phyloP scores from a whole-genome alignment of 2,888 invertebrate genomes.

The Venusia cambrica region DNA sequence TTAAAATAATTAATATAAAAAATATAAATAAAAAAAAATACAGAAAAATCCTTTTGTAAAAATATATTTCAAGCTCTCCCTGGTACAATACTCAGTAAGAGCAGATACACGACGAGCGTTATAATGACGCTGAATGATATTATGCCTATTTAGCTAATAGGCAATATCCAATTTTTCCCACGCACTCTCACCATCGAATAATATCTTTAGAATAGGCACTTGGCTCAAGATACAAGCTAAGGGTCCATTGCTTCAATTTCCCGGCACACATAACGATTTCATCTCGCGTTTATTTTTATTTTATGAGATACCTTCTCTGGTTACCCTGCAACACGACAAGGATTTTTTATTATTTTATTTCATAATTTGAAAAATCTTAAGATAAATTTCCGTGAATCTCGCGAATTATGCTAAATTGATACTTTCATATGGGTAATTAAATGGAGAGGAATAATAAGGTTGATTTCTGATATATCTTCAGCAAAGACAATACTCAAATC shows the following conservation, averaged over 20 bases:
- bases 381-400: not conserved
- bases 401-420: constrained; percentile 7
- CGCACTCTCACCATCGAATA: constrained; percentile 5
- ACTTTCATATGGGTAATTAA: no score
- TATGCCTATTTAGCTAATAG: no score
- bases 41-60: no score
- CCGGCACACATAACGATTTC: constrained; percentile 17
- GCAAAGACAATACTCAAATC: no score
- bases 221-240: constrained; percentile 2
- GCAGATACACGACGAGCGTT: no score
- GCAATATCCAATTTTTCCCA: constrained; percentile 7
- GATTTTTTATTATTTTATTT: constrained; percentile 28
- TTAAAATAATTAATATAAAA: not conserved
- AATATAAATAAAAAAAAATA: no score
- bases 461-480: no score
- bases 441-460: no score
- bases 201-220: constrained; percentile 8
- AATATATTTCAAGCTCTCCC: no score
- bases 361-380: constrained; percentile 19
- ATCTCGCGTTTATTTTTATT: constrained; percentile 29
- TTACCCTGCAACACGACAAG: constrained; percentile 18
- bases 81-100: no score
- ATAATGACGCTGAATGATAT: no score
- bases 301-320: constrained; percentile 16
- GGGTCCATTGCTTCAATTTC: constrained; percentile 16